Evolutionary conservation across 2,888 invertebrate species (phyloP).

Genomic region (Synergus itoensis): DNA sequence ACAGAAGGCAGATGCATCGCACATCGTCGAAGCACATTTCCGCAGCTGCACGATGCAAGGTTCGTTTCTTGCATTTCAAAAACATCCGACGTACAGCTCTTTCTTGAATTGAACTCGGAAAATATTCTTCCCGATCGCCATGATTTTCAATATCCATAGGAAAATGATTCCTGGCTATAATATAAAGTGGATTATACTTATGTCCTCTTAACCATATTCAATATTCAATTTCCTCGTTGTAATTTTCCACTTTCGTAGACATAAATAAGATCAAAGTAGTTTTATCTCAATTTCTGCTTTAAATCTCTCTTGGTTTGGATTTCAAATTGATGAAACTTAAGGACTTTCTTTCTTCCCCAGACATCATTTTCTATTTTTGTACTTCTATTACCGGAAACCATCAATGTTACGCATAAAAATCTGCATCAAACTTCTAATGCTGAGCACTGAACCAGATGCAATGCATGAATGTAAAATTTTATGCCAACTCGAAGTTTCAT

Average conservation of each 20-base stretch:
- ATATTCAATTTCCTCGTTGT: not conserved
- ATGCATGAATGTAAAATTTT: no score
- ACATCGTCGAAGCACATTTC: not conserved
- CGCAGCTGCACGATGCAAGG: not conserved
- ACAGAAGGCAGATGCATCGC: constrained; percentile 13
- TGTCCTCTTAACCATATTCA: not conserved
- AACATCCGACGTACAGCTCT: not conserved
- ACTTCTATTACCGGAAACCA: no score
- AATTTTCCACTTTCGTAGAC: not conserved
- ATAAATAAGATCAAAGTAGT: not conserved
- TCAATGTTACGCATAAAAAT: no score
- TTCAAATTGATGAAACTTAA: no score
- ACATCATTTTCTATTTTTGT: no score
- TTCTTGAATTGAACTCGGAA: not conserved
- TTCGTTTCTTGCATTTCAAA: not conserved
- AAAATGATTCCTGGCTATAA: not conserved
- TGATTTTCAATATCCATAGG: not conserved
- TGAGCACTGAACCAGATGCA: no score
- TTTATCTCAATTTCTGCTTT: no score
- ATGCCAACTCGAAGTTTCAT: no score
- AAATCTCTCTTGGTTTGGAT: no score
- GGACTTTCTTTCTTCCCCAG: no score
- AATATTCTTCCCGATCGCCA: not conserved
- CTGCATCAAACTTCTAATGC: no score
- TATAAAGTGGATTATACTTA: not conserved